Evolutionary conservation across 2,797 vertebrate species (phyloP).

Genomic region (Macropus fuliginosus): DNA sequence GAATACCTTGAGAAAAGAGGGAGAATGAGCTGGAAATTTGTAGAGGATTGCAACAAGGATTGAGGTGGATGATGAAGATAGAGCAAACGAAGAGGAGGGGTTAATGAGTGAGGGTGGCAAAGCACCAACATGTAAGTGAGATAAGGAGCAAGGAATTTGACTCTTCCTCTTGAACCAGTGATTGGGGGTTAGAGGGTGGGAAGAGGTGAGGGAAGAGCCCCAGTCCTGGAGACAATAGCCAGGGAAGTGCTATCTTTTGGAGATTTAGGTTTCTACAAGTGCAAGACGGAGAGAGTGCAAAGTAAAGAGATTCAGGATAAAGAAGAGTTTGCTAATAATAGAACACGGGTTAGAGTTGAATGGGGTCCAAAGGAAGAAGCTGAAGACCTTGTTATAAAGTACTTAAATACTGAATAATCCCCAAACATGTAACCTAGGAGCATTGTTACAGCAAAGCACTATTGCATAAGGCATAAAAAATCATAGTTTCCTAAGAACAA

Average conservation of each 20-base stretch:
- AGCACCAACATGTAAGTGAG: background rate
- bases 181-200: background rate
- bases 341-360: background rate
- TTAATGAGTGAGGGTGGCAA: background rate
- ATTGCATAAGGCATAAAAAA: background rate
- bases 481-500: background rate
- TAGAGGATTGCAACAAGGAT: background rate
- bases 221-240: background rate
- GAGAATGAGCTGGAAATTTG: background rate
- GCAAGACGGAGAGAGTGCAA: background rate
- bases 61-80: background rate
- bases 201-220: background rate
- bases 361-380: background rate
- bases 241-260: background rate
- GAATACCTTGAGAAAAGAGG: background rate
- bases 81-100: background rate
- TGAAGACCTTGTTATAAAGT: background rate
- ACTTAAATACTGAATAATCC: background rate
- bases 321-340: background rate
- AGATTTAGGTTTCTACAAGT: background rate
- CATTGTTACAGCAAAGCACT: background rate
- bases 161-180: background rate
- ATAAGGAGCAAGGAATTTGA: background rate
- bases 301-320: background rate
- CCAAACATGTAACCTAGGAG: background rate